Evolutionary conservation across 2,797 vertebrate genomes (phyloP).

Genomic region (Sebastes cheni): DNA sequence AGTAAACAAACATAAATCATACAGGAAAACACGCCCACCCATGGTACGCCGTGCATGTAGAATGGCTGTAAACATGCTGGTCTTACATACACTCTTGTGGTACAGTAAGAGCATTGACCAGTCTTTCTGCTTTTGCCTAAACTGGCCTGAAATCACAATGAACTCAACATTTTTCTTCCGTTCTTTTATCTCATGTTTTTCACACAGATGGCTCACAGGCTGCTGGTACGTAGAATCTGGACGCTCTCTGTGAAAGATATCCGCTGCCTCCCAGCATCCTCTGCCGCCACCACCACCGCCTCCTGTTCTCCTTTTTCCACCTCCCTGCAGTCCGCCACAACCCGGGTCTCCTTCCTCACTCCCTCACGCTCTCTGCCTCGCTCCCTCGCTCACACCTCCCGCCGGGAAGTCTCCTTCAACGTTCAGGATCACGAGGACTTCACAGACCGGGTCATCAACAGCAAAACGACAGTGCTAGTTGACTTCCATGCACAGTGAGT

Average conservation of each 20-base stretch:
- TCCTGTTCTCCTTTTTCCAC: constrained; percentile 46
- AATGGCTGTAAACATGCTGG: constrained; percentile 12
- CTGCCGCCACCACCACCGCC: not conserved
- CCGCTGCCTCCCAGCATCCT: constrained; percentile 52
- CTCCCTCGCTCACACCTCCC: constrained; percentile 64
- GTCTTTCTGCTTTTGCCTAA: not conserved
- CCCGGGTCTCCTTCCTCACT: constrained; percentile 55
- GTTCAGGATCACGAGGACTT: constrained; percentile 94
- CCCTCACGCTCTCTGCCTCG: constrained; percentile 41
- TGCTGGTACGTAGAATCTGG: constrained; percentile 81
- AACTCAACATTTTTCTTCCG: not conserved
- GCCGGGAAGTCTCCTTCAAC: constrained; percentile 85
- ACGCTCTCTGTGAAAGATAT: constrained; percentile 69
- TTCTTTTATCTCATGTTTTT: not conserved
- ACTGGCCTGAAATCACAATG: not conserved
- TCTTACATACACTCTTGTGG: not conserved
- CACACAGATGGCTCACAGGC: constrained; percentile 89
- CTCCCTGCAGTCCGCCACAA: constrained; percentile 38
- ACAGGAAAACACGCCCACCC: not conserved
- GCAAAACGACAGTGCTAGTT: constrained; percentile 89
- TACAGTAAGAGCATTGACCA: not conserved
- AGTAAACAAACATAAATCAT: not conserved
- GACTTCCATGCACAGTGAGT: constrained; percentile 98
- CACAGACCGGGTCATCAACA: constrained; percentile 93
- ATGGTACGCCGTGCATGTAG: not conserved